Base-by-base conservation (phyloP, 35 echinoderm and acorn worm species). In the Eucidaris tribuloides region DNA sequence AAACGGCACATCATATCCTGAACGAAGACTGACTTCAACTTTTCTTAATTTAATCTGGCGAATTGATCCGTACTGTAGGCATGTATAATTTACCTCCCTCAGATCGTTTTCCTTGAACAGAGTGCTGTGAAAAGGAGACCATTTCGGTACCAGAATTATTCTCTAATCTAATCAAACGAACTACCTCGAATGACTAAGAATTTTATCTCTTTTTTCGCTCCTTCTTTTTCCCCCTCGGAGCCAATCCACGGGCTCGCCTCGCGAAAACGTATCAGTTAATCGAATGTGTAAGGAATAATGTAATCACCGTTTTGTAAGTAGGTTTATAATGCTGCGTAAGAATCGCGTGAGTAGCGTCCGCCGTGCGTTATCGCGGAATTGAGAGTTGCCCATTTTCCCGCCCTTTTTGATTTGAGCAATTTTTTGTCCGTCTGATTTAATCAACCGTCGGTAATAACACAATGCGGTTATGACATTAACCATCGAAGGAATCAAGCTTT, bases 31-130 rank as follows among this genome's bases (percentile, higher is more conserved):
- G 40, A 42, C 68, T 44, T 74, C 28, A 74, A 74, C 28, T 74
- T 74, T 6, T 74, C 68, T 44, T 74, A 74, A 74, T 74, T 74
- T 40, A 74, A 74, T 74, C 68, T 6, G 7, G 37, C 15, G 35
- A 40, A 74, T 74, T 74, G 68, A 74, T 74, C 68, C 68, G 36
- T 7, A 42, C 68, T 74, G 15, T 74, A 44, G 68, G 68, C 68
- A 74, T 74, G 68, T 74, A 74, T 74, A 74, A 74, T 74, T 74
- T 74, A 40, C 68, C 68, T 74, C 68, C n/a, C 68, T 74, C 37
- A 44, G 68, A 74, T 74, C 68, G 35, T 40, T 74, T 74, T 43
- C 68, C 41, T 44, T 43, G 35, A 74, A 74, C 40, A 74, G 68
- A 15, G 68, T 74, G 68, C 68, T 74, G 68, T 74, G 68, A 74